Conservation (phyloP, 2,888 invertebrate species). For the Alitta virens region DNA sequence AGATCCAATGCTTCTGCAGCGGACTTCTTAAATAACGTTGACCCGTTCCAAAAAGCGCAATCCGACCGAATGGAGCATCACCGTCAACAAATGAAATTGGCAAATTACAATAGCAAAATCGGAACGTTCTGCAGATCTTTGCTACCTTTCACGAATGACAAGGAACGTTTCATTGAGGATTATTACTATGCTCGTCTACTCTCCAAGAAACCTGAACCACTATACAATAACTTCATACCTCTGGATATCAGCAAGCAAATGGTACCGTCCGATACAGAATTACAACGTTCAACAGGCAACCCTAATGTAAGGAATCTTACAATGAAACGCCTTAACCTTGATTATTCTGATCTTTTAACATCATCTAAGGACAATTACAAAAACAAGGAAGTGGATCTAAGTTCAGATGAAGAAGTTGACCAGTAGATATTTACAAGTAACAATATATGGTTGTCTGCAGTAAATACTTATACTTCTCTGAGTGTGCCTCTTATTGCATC, state of each 20-base stretch:
- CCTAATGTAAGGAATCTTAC: background rate
- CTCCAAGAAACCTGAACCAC: background rate
- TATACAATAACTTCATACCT: background rate
- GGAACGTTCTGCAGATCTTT: slow-evolving; percentile 1
- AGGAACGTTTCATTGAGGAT: slow-evolving; percentile 7
- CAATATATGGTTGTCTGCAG: too few relatives aligned
- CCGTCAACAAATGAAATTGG: slow-evolving; percentile 1
- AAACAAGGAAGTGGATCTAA: too few relatives aligned
- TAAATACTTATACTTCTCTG: too few relatives aligned
- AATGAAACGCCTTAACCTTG: background rate
- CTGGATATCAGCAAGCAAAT: background rate
- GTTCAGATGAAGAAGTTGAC: too few relatives aligned
- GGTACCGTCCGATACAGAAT: background rate
- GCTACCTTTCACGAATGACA: background rate
- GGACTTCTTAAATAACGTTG: background rate
- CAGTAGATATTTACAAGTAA: too few relatives aligned
- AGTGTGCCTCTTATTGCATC: too few relatives aligned
- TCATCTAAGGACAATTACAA: too few relatives aligned
- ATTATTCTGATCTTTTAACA: background rate
- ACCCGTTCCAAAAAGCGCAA: background rate
- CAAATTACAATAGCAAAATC: background rate
- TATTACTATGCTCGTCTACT: slow-evolving; percentile 4
- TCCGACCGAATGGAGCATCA: background rate
- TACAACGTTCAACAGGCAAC: background rate
- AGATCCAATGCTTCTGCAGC: background rate